Evolutionary conservation across 2,113 vertebrate genomes (phyloP).

Genomic region (Lagopus muta): DNA sequence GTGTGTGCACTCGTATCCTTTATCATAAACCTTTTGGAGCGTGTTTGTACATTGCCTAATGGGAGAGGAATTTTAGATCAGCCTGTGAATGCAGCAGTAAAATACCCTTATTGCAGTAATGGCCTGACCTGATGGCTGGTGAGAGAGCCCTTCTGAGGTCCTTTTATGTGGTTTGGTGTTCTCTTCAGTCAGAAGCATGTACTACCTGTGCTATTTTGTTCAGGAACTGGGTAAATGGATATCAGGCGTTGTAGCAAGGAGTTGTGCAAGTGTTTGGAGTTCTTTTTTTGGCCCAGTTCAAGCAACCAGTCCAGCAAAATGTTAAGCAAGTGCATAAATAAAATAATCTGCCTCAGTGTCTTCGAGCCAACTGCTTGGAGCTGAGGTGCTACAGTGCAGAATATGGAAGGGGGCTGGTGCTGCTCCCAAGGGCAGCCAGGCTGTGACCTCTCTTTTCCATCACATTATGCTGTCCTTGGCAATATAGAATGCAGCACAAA

Average conservation of each 20-base stretch:
- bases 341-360: background rate
- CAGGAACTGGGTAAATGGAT: background rate
- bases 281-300: background rate
- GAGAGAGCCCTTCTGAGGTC: background rate
- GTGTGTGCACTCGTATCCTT: background rate
- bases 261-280: background rate
- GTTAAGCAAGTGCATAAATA: background rate
- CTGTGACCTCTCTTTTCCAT: background rate
- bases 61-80: background rate
- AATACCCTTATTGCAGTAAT: background rate
- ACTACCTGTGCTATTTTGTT: accelerated
- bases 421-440: slow-evolving; percentile 4
- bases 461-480: background rate
- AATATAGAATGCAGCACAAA: background rate
- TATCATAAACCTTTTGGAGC: background rate
- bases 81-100: background rate
- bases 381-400: background rate
- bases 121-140: background rate
- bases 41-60: background rate
- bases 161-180: background rate
- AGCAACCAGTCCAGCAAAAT: background rate
- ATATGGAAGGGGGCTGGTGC: background rate
- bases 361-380: background rate
- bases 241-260: background rate
- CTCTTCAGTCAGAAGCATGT: background rate